Evolutionary conservation across 1,140 invertebrate species (phyloP).

Genomic region (Triops longicaudatus): DNA sequence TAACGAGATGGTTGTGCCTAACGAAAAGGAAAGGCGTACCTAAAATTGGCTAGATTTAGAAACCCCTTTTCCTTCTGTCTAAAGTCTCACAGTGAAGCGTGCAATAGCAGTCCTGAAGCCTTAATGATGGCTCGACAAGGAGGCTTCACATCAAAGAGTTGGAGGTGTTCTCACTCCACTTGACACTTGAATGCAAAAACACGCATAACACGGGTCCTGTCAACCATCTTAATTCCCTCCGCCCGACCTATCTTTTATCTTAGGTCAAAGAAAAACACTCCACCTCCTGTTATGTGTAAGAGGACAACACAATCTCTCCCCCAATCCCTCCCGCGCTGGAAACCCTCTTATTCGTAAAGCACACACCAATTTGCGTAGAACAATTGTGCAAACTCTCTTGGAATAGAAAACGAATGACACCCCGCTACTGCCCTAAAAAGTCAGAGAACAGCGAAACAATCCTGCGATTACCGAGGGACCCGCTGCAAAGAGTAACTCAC

Average conservation of each 20-base stretch:
- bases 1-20: constrained; percentile 11
- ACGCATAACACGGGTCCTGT: constrained; percentile 5
- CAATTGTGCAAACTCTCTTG: neutral
- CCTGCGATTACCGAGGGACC: neutral
- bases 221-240: constrained; percentile 7
- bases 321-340: neutral
- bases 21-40: constrained; percentile 4
- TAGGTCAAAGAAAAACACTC: constrained; percentile 9
- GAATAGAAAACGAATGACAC: neutral
- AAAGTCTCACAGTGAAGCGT: constrained; percentile 2
- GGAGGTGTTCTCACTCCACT: constrained; percentile 11
- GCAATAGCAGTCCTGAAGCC: constrained; percentile 11
- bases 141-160: constrained; percentile 12
- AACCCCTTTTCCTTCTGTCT: constrained; percentile 1
- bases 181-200: constrained; percentile 3
- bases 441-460: neutral
- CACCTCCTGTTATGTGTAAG: constrained; percentile 10
- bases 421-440: neutral
- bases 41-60: constrained; percentile 9
- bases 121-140: constrained; percentile 14
- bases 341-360: neutral
- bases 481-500: neutral
- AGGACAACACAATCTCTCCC: neutral
- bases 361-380: constrained; percentile 10
- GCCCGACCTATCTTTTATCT: constrained; percentile 7